Evolutionary conservation across 2,113 vertebrate genomes (phyloP), one percentile per base, ranked within the genome.

Genomic region (Datnioides undecimradiatus): DNA sequence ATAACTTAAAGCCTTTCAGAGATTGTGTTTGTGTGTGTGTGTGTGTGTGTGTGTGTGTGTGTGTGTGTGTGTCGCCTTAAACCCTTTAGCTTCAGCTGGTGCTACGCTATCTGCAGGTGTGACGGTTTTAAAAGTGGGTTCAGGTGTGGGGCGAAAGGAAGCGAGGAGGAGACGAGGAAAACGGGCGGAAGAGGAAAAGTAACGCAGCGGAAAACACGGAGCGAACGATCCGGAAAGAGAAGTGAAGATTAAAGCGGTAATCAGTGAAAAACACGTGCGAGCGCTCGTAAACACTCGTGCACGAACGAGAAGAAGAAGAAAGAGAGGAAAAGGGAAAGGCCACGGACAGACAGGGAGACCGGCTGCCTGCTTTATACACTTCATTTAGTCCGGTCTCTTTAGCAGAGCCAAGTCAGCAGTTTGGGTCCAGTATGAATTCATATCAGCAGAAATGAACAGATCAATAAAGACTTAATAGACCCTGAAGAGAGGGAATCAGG

Each of bases 391-490:
- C 71, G 88, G 87, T 92, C 85, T 90, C 83, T 93, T 93, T 92
- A 93, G 88, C 86, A 89, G 84, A 69, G 93, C 93, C 76, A 48
- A 90, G 92, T 95, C 95, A 94, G 94, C 94, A 94, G 76, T 93
- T 94, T 91, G 80, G 80, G 88, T 80, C 86, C 80, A 45, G 87
- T 90, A 94, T 94, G 92, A 94, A 94, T 95, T 94, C 93, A 94
- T 94, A 95, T 95, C 93, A 93, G 91, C 93, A 92, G 89, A 93
- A 94, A 93, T 91, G 91, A 92, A 88, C 85, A 86, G 92, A 95
- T 95, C 94, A 94, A 95, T 95, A 94, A 92, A 93, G 92, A 93
- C 93, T 91, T 95, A 95, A 95, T 94, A 94, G 93, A 94, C 87
- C 91, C 84, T 91, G 90, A 90, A 92, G 90, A 90, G 80, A 86